phyloP scores from a whole-genome alignment of 1,140 invertebrate genomes.

The Magallana gigas region DNA sequence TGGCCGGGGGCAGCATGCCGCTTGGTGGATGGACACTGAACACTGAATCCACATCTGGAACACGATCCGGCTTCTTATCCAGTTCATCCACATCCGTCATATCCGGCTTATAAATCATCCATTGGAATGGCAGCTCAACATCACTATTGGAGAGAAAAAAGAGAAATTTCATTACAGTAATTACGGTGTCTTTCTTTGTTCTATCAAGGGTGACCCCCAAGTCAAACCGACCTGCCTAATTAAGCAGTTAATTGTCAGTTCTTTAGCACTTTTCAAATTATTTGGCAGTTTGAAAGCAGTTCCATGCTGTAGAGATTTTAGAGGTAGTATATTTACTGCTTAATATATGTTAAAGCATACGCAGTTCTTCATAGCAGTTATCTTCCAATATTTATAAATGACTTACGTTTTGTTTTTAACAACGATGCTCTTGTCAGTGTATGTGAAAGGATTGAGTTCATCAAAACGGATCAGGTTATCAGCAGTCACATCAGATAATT shows the following conservation, averaged over 20 bases:
- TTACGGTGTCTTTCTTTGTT: no score
- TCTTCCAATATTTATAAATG: neutral
- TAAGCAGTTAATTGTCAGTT: no score
- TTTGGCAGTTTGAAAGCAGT: no score
- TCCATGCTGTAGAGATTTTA: no score
- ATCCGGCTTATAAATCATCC: slow-evolving; percentile 77
- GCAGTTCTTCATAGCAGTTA: no score
- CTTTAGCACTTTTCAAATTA: no score
- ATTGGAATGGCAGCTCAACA: slow-evolving; percentile 76
- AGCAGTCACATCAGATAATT: slow-evolving; percentile 72
- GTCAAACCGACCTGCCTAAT: no score
- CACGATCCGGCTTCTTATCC: slow-evolving; percentile 60
- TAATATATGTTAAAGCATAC: no score
- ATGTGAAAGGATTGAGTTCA: slow-evolving; percentile 77
- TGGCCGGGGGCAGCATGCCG: slow-evolving; percentile 68
- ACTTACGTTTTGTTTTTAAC: slow-evolving; percentile 75
- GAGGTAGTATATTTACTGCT: no score
- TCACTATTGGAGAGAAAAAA: slow-evolving; percentile 62
- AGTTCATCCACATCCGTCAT: slow-evolving; percentile 59
- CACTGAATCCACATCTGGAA: slow-evolving; percentile 73
- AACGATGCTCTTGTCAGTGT: slow-evolving; percentile 71
- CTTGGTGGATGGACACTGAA: slow-evolving; percentile 76
- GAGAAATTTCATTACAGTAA: neutral
- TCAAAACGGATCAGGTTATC: slow-evolving; percentile 76
- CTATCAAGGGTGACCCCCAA: no score